Conservation (phyloP, 2,888 invertebrate genomes). For the Yponomeuta plumbellus region DNA sequence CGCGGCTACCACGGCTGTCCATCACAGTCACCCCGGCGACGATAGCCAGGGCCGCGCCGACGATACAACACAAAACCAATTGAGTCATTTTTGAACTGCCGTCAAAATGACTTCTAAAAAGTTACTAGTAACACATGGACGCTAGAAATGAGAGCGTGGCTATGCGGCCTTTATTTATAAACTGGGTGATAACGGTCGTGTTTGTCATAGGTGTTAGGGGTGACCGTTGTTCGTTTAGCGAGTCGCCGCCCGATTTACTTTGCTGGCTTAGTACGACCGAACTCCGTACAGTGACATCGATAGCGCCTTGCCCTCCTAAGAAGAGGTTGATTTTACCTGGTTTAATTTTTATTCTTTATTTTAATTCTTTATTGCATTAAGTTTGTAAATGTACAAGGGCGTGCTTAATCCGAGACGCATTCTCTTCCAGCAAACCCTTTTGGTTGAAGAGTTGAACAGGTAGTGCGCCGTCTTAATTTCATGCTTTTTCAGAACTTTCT, state of each 20-base stretch:
- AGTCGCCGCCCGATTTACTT: conserved; percentile 20
- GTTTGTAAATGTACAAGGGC: no score
- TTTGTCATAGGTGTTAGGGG: conserved; percentile 57
- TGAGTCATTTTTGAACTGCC: conserved; percentile 37
- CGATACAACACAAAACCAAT: conserved; percentile 32
- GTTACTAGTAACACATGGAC: neutral
- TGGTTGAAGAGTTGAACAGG: no score
- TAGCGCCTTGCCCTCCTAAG: no score
- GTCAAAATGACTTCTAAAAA: conserved; percentile 3
- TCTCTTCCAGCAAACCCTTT: no score
- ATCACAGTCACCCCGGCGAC: conserved; percentile 42
- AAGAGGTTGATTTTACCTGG: no score
- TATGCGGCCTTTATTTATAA: conserved; percentile 53
- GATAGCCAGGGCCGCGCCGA: conserved; percentile 34
- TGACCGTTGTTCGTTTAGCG: conserved; percentile 65
- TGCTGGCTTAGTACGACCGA: no score
- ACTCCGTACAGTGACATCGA: no score
- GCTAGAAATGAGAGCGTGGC: conserved; percentile 44
- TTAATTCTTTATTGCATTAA: no score
- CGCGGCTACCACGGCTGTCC: conserved; percentile 25
- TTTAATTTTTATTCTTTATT: no score
- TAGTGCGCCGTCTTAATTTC: no score
- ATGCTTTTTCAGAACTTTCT: no score
- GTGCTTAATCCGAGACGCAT: no score
- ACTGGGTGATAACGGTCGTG: conserved; percentile 60